Evolutionary conservation across 2,797 vertebrate species (phyloP), one percentile per base, ranked within the genome.

Genomic region (Thaleichthys pacificus): DNA sequence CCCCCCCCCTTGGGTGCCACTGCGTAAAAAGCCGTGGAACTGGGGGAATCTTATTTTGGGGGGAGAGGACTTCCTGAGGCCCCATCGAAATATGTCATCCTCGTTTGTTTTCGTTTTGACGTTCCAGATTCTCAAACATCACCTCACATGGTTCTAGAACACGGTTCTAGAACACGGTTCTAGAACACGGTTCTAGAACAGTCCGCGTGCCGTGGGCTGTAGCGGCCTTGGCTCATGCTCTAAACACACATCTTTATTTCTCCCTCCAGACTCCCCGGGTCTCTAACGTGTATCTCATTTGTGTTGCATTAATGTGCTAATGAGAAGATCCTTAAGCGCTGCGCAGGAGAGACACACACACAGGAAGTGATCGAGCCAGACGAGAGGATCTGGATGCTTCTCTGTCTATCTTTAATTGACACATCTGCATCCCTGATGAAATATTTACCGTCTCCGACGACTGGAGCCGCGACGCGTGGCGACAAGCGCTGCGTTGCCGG

Each of bases 391-490:
- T 83, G 1, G 81, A 80, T 84, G 80, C 74, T 82, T 82, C 83
- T 86, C 81, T 61, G 82, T 77, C 73, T 84, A 85, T 84, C 76
- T 92, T 91, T 91, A 92, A 92, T 91, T 92, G 91, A 92, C 90
- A 92, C 89, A 92, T 92, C 90, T 89, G 90, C 87, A 92, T 91
- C 87, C 78, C 86, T 91, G 88, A 92, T 91, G 87, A 88, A 92
- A 91, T 90, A 89, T 92, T 91, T 89, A 91, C 86, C 38, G 83
- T 85, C 87, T 86, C 84, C 80, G 85, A 83, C 75, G 82, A 81
- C 35, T 75, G 84, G 84, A 49, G 84, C 80, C 70, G 69, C 54
- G 79, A 85, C 64, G 85, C 79, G 72, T 88, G 82, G 83, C 80
- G 76, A 84, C 84, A 78, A 4, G 2, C 66, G 61, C 86, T 84